Evolutionary conservation across 64 coral and sea anemone genomes (phyloP).

Genomic region (Astreopora myriophthalma): DNA sequence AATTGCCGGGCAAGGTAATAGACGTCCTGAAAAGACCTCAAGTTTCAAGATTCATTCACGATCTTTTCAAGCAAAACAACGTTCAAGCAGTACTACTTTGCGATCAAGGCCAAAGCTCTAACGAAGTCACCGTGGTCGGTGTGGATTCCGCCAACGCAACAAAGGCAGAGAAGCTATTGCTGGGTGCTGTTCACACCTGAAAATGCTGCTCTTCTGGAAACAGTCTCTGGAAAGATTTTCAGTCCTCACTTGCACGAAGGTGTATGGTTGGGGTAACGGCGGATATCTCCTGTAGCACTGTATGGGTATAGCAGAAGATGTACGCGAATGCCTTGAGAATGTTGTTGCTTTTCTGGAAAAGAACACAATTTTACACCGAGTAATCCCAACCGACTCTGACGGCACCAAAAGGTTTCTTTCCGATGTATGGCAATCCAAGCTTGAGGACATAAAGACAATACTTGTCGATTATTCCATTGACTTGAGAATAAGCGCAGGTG

Average conservation of each 20-base stretch:
- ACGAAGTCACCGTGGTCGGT: conserved; percentile 16
- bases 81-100: conserved; percentile 16
- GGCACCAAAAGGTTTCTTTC: conserved; percentile 49
- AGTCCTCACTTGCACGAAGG: neutral
- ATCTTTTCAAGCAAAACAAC: conserved; percentile 1
- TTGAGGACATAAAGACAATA: conserved; percentile 30
- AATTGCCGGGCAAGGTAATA: conserved; percentile 33
- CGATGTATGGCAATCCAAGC: neutral
- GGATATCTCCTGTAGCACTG: neutral
- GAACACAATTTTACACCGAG: conserved; percentile 42
- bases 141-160: neutral
- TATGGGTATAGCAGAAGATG: conserved; percentile 52
- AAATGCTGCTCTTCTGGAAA: conserved; percentile 11
- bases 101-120: neutral
- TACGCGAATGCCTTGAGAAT: neutral
- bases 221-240: conserved; percentile 25
- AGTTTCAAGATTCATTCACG: neutral
- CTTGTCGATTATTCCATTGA: neutral
- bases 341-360: neutral
- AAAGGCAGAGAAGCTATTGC: conserved; percentile 17
- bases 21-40: neutral
- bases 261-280: conserved; percentile 11
- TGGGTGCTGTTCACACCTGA: conserved; percentile 1
- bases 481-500: neutral
- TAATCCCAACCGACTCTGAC: neutral